Conservation (phyloP, 2,888 invertebrate genomes). For the Odontocolon sp. region DNA sequence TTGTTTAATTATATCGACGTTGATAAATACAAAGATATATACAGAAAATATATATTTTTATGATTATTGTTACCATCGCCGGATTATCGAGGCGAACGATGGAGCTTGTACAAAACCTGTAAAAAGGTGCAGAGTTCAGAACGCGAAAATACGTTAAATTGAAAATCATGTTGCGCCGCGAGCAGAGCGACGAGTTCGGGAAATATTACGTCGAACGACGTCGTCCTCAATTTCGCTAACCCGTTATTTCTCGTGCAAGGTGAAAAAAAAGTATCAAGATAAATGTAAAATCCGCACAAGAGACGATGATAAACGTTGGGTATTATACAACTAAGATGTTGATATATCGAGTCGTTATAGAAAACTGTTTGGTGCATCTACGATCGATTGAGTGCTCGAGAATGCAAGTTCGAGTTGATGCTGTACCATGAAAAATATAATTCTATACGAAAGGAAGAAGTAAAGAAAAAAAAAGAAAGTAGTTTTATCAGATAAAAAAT, state of each 20-base stretch:
- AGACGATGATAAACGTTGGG: background rate
- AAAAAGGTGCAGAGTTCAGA: background rate
- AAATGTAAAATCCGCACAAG: background rate
- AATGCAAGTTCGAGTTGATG: background rate
- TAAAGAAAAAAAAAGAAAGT: constrained; percentile 41
- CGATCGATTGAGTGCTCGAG: background rate
- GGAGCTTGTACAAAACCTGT: constrained; percentile 27
- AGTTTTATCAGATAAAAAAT: constrained; percentile 55
- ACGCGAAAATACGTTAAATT: background rate
- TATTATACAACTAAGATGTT: background rate
- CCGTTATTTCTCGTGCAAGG: no score
- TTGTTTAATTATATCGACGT: constrained; percentile 43
- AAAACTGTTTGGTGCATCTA: background rate
- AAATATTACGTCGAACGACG: background rate
- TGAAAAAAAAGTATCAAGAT: no score
- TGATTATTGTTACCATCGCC: constrained; percentile 34
- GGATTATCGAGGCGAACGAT: constrained; percentile 11
- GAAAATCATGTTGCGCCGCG: background rate
- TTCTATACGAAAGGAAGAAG: constrained; percentile 17
- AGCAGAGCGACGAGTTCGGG: background rate
- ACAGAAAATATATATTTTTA: constrained; percentile 35
- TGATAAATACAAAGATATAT: constrained; percentile 31
- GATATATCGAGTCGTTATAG: background rate
- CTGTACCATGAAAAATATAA: constrained; percentile 3
- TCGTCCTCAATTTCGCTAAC: background rate